phyloP scores from a whole-genome alignment of 2,797 vertebrate species.

The Premnoplex brunnescens region DNA sequence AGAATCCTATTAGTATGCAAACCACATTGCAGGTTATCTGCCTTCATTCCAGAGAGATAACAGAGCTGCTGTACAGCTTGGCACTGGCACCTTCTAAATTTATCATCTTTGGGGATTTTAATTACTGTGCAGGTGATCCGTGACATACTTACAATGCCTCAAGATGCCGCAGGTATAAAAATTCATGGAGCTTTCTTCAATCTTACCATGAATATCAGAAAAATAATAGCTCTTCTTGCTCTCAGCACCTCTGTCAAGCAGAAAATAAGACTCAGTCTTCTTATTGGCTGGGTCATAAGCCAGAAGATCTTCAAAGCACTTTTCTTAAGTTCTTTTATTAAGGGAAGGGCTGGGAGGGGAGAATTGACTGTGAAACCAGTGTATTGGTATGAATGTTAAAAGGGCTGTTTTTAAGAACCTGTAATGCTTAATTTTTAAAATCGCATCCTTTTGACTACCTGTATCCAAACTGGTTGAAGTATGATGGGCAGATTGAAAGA shows the following conservation, averaged over 20 bases:
- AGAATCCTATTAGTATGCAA: neutral
- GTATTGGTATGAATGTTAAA: neutral
- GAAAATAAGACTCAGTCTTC: neutral
- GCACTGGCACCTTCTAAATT: neutral
- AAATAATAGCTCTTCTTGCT: neutral
- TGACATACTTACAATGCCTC: neutral
- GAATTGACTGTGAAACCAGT: neutral
- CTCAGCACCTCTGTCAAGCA: neutral
- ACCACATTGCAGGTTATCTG: neutral
- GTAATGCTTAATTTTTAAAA: neutral
- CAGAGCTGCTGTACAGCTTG: neutral
- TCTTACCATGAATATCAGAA: neutral
- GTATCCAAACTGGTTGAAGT: neutral
- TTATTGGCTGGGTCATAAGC: neutral
- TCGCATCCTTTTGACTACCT: fast-evolving
- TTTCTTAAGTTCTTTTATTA: neutral
- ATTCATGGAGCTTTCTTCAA: neutral
- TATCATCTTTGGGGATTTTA: neutral
- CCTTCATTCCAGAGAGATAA: neutral
- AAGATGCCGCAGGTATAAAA: neutral
- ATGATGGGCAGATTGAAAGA: neutral
- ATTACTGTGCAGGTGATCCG: neutral
- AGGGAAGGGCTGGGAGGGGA: neutral
- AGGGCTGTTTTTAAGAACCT: neutral
- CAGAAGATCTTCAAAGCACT: neutral